These are phyloP conservation scores for Drosophila subsilvestris DNA, from an alignment of 2,888 invertebrate species.

Conservation along the genomic window DNA sequence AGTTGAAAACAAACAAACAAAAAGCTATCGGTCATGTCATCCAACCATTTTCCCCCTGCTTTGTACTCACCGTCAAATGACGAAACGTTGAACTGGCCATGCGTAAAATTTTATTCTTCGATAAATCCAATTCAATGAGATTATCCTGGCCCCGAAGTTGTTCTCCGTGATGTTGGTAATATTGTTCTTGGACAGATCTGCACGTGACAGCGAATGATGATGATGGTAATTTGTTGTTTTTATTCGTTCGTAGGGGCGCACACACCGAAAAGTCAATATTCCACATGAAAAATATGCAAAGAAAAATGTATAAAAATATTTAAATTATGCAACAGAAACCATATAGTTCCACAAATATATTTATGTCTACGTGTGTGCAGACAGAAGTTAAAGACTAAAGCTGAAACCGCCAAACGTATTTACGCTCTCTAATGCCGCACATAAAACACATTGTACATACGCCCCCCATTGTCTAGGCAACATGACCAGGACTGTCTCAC, in stretches of 20 bases:
- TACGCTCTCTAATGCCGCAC: conserved; percentile 7
- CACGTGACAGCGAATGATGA: conserved; percentile 21
- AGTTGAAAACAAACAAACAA: conserved; percentile 17
- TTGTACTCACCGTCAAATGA: conserved; percentile 85
- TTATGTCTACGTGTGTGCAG: no score
- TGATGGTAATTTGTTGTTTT: conserved; percentile 12
- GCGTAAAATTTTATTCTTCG: conserved; percentile 89
- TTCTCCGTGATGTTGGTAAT: conserved; percentile 88
- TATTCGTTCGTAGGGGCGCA: neutral
- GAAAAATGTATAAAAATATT: neutral
- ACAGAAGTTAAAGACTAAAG: neutral
- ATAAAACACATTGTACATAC: conserved; percentile 65
- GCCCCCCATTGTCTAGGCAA: conserved; percentile 68
- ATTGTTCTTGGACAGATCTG: conserved; percentile 90
- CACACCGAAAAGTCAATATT: neutral
- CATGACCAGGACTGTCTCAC: conserved; percentile 30
- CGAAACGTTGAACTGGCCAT: conserved; percentile 91
- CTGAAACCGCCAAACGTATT: conserved; percentile 8
- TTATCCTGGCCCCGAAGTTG: conserved; percentile 91
- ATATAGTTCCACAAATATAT: neutral
- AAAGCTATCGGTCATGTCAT: conserved; percentile 21
- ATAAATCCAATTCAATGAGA: conserved; percentile 89
- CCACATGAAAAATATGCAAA: conserved; percentile 1
- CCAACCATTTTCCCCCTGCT: neutral
- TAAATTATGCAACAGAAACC: no score